phyloP scores from a whole-genome alignment of 2,113 vertebrate species.

The Trichomycterus rosablanca region DNA sequence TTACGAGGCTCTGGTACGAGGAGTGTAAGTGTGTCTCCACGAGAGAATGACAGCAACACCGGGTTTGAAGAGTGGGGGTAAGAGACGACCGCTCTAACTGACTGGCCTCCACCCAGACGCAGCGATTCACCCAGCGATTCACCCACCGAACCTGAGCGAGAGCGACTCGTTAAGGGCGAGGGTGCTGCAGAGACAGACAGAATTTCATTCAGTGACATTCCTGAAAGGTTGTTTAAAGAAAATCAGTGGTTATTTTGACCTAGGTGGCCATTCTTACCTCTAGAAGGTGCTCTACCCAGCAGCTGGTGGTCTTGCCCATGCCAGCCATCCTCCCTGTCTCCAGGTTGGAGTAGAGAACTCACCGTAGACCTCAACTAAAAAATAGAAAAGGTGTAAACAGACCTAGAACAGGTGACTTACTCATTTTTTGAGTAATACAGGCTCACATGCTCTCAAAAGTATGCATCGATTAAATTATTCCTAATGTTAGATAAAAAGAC shows the following conservation, averaged over 20 bases:
- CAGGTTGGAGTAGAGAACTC: slow-evolving; percentile 65
- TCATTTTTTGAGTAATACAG: too few species aligned
- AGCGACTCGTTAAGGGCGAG: slow-evolving; percentile 62
- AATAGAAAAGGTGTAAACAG: background rate
- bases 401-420: too few species aligned
- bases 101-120: slow-evolving; percentile 47
- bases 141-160: slow-evolving; percentile 80
- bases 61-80: slow-evolving; percentile 77
- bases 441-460: too few species aligned
- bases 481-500: too few species aligned
- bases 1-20: slow-evolving; percentile 84
- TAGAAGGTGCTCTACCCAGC: slow-evolving; percentile 69
- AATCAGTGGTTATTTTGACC: background rate
- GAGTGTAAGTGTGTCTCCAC: slow-evolving; percentile 73
- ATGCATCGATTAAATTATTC: too few species aligned
- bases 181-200: slow-evolving; percentile 51
- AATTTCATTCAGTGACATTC: background rate
- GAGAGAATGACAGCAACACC: slow-evolving; percentile 80
- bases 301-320: slow-evolving; percentile 62
- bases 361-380: slow-evolving; percentile 61
- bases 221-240: too few species aligned
- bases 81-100: slow-evolving; percentile 80
- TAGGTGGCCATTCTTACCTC: slow-evolving; percentile 57
- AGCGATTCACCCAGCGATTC: slow-evolving; percentile 68
- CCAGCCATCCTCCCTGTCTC: slow-evolving; percentile 65